A percentile compares a stretch with the other conserved stretches of the same genome.
These are phyloP conservation scores for Neocrepidodera transversa DNA, from an alignment of 2,888 invertebrate genomes.

Conservation along the genomic window DNA sequence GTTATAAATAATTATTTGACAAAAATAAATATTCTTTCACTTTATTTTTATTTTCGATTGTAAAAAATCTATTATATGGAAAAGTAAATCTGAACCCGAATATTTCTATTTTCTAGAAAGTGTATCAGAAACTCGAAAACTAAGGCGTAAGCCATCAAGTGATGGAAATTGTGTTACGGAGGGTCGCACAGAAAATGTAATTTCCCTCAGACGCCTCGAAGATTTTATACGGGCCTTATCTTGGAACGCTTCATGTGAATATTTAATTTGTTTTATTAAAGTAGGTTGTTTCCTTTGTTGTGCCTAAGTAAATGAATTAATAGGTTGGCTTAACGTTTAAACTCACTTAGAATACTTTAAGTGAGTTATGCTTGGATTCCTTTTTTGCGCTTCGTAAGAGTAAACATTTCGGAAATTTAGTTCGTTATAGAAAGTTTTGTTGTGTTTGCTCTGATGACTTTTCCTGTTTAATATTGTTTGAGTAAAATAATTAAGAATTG, in stretches of 20 bases:
- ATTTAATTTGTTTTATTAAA: slow-evolving; percentile 41
- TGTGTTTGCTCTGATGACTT: no score
- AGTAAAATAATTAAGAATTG: no score
- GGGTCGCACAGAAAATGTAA: slow-evolving; percentile 55
- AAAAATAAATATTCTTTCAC: no score
- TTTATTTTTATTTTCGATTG: no score
- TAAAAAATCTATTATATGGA: slow-evolving; percentile 12
- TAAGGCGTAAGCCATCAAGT: slow-evolving; percentile 52
- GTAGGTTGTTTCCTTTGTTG: slow-evolving; percentile 32
- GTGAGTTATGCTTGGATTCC: slow-evolving; percentile 7
- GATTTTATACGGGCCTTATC: slow-evolving; percentile 51
- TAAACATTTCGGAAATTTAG: not conserved
- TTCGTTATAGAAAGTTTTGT: not conserved
- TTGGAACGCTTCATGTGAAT: slow-evolving; percentile 44
- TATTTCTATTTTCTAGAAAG: slow-evolving; percentile 27
- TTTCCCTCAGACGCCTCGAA: slow-evolving; percentile 54
- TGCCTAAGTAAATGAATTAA: slow-evolving; percentile 30
- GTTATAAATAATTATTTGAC: no score
- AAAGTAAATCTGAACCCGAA: slow-evolving; percentile 19
- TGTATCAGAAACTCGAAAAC: slow-evolving; percentile 35
- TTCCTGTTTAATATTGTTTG: no score
- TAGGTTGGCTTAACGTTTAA: slow-evolving; percentile 21
- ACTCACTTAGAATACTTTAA: slow-evolving; percentile 16
- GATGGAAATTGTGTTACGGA: slow-evolving; percentile 56
- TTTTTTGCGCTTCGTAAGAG: slow-evolving; percentile 4